Percentiles rank a stretch among this genome's conserved stretches.
phyloP scores from a whole-genome alignment of 2,888 invertebrate species.

The Graphium colonna region DNA sequence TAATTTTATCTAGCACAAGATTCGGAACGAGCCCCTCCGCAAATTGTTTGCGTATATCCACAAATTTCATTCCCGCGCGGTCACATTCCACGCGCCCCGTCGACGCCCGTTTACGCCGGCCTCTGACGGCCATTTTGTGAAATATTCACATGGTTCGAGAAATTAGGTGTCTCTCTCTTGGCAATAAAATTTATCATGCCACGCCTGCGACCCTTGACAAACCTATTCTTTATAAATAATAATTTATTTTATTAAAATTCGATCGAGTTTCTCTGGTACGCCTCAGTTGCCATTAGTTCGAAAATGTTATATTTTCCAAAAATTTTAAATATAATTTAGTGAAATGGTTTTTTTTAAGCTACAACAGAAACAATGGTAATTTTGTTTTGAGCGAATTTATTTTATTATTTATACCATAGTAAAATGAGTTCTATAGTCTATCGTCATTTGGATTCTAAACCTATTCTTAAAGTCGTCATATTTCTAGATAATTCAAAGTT shows the following conservation, averaged over 20 bases:
- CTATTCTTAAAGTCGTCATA: no score
- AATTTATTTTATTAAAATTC: neutral
- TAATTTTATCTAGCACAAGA: constrained; percentile 7
- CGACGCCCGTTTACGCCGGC: constrained; percentile 30
- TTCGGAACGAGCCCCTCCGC: constrained; percentile 16
- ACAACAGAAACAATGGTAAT: no score
- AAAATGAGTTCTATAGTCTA: no score
- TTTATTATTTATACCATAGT: no score
- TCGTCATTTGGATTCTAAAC: no score
- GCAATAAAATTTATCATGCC: neutral
- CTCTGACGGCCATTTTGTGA: constrained; percentile 36
- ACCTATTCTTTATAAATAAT: neutral
- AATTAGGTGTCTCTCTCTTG: constrained; percentile 12
- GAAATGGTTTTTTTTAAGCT: no score
- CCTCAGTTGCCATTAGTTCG: no score
- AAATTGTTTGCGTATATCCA: constrained; percentile 40
- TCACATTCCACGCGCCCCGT: constrained; percentile 45
- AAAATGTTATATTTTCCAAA: no score
- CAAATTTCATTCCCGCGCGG: constrained; percentile 39
- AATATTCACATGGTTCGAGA: constrained; percentile 26
- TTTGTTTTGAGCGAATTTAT: no score
- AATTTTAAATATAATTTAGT: no score
- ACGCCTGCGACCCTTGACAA: no score
- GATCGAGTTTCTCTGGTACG: neutral
- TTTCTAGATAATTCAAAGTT: no score